Evolutionary conservation across 2,888 invertebrate species (phyloP).

Genomic region (Clunio marinus): DNA sequence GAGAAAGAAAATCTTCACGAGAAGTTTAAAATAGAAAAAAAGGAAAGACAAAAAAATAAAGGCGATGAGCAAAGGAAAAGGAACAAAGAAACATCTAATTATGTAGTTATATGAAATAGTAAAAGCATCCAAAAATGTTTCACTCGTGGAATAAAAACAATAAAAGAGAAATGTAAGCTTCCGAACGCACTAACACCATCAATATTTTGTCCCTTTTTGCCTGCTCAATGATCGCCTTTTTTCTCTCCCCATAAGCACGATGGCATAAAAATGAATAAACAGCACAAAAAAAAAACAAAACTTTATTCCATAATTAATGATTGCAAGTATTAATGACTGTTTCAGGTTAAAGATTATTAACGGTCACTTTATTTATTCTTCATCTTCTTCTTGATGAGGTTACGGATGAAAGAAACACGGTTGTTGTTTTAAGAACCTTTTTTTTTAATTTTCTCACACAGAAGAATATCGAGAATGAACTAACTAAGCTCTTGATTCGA

Average conservation of each 20-base stretch:
- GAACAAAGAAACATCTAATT: constrained; percentile 17
- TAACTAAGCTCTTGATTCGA: neutral
- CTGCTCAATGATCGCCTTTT: neutral
- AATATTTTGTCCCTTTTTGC: neutral
- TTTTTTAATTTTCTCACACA: neutral
- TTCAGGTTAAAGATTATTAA: constrained; percentile 26
- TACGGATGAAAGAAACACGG: neutral
- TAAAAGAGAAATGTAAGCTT: no score
- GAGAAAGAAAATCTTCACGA: neutral
- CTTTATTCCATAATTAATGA: constrained; percentile 25
- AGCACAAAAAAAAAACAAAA: neutral
- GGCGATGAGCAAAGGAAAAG: no score
- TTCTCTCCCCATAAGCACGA: no score
- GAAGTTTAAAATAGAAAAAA: neutral
- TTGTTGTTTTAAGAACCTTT: neutral
- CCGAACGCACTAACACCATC: constrained; percentile 5
- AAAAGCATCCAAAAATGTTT: no score
- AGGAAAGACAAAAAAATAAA: constrained; percentile 2
- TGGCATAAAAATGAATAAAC: neutral
- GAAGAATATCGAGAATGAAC: neutral
- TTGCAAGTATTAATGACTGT: neutral
- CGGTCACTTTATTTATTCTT: constrained; percentile 3
- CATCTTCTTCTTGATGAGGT: neutral
- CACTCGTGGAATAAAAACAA: no score
- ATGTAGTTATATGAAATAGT: no score